Evolutionary conservation across 92 coral and sea anemone genomes (phyloP).

Genomic region (Hydrozoanthus gracilis): DNA sequence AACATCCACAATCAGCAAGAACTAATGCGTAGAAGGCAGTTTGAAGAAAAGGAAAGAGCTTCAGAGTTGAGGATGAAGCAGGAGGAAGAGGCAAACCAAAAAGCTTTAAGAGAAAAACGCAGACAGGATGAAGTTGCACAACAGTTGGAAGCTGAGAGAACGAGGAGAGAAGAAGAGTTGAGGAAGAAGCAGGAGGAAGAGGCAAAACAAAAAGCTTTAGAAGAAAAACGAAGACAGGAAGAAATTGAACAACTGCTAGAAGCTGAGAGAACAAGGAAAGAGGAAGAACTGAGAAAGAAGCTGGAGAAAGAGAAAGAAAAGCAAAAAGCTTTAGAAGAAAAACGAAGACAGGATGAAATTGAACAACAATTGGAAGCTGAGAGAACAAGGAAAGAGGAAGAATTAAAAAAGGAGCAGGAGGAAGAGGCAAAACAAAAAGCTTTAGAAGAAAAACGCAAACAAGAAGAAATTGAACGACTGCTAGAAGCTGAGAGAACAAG

Average conservation of each 20-base stretch:
- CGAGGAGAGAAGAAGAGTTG: background rate
- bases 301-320: slow-evolving; percentile 14
- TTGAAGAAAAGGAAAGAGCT: background rate
- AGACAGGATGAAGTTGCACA: background rate
- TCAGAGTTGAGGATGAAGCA: background rate
- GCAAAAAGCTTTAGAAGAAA: background rate
- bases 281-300: background rate
- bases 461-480: background rate
- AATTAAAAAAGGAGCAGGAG: background rate
- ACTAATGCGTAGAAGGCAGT: background rate
- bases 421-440: background rate
- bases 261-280: background rate
- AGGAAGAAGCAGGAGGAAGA: background rate
- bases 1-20: background rate
- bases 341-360: slow-evolving; percentile 14
- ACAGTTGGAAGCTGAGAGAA: background rate
- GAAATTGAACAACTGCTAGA: background rate
- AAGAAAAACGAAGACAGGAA: background rate
- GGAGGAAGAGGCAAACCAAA: background rate
- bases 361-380: background rate
- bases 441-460: slow-evolving; percentile 7
- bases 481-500: background rate
- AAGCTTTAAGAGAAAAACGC: slow-evolving; percentile 12
- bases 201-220: background rate
- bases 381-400: background rate